Conservation (phyloP, 2,113 vertebrate species). For the Carlito syrichta region DNA sequence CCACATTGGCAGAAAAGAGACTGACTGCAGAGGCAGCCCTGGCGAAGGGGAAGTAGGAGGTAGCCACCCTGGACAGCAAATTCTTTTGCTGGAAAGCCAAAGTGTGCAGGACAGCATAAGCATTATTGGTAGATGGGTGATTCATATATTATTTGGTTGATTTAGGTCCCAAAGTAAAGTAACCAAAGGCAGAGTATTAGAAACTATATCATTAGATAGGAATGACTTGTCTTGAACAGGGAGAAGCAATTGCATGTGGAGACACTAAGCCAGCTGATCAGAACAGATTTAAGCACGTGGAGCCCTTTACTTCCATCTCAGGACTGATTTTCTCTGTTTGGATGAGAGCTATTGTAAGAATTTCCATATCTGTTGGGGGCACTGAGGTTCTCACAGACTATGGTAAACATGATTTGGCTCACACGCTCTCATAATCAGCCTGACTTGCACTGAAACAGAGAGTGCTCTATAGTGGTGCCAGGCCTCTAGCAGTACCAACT, state of each 20-base stretch:
- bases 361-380: slow-evolving; percentile 78
- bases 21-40: neutral
- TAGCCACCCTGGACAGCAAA: neutral
- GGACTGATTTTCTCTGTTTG: slow-evolving; percentile 67
- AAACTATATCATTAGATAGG: neutral
- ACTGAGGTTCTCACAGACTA: slow-evolving; percentile 77
- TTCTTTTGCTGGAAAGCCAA: slow-evolving; percentile 31
- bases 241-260: neutral
- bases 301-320: slow-evolving; percentile 1
- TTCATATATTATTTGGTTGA: slow-evolving; percentile 22
- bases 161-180: slow-evolving; percentile 1
- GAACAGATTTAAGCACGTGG: neutral
- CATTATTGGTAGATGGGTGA: neutral
- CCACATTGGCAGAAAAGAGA: slow-evolving; percentile 56
- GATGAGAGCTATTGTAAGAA: slow-evolving; percentile 76
- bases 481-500: slow-evolving; percentile 89
- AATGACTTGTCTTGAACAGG: neutral
- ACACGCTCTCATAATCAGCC: slow-evolving; percentile 80
- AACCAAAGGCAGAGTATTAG: neutral
- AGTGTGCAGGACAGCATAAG: neutral
- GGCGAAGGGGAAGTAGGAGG: neutral
- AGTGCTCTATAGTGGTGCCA: slow-evolving; percentile 85
- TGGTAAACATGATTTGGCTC: slow-evolving; percentile 87
- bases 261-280: slow-evolving; percentile 18
- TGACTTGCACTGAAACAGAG: slow-evolving; percentile 83